These are phyloP conservation scores for Pelusios castaneus DNA, from an alignment of 2,113 vertebrate genomes.

Conservation along the genomic window DNA sequence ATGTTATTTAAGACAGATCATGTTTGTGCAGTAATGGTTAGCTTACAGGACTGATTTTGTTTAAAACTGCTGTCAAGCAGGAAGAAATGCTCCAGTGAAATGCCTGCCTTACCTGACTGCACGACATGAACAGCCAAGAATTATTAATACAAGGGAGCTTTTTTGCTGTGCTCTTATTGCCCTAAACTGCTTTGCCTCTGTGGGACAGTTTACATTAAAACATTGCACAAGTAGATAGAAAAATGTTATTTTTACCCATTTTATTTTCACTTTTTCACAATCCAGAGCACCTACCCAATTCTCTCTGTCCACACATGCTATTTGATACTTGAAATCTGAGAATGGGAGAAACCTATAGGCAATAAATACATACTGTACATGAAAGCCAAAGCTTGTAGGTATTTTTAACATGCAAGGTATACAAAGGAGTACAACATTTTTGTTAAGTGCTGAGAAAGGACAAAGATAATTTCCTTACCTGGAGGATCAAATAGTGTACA, in stretches of 20 bases:
- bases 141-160: background rate
- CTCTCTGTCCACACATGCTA: background rate
- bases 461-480: conserved; percentile 76
- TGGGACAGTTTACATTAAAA: conserved; percentile 34
- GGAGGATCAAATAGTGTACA: conserved; percentile 47
- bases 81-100: conserved; percentile 15
- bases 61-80: conserved; percentile 26
- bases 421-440: background rate
- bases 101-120: background rate
- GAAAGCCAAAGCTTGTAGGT: background rate
- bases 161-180: background rate
- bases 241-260: conserved; percentile 2
- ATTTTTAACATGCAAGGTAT: conserved; percentile 8
- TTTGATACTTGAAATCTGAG: background rate
- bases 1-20: conserved; percentile 28
- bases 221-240: conserved; percentile 13
- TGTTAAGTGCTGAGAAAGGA: conserved; percentile 24
- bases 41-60: conserved; percentile 13
- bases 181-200: conserved; percentile 26
- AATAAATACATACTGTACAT: background rate
- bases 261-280: background rate
- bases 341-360: background rate
- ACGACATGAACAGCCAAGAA: background rate
- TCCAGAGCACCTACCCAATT: background rate
- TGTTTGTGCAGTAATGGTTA: conserved; percentile 42